Conservation (phyloP, 30 jellyfish, hydroid and myxozoan genomes). For the Turritopsis dohrnii region DNA sequence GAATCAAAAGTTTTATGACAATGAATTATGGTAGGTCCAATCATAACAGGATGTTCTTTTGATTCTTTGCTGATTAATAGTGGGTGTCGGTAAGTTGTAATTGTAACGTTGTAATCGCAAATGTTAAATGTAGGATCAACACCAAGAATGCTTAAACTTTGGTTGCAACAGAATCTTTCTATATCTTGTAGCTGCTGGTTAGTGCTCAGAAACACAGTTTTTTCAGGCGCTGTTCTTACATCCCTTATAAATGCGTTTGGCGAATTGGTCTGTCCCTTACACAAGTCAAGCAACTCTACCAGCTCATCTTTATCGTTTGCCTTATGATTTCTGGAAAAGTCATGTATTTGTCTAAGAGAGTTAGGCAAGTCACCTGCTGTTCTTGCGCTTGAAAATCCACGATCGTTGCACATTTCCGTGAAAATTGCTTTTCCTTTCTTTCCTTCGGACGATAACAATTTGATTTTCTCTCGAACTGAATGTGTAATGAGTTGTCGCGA, state of each 20-base stretch:
- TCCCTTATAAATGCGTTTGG: slow-evolving; percentile 40
- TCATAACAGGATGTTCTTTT: slow-evolving; percentile 27
- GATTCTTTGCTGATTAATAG: not conserved
- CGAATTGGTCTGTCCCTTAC: slow-evolving; percentile 2
- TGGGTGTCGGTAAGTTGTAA: slow-evolving; percentile 44
- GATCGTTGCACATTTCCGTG: not conserved
- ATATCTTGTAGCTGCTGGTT: slow-evolving; percentile 38
- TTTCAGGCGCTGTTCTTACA: slow-evolving; percentile 50
- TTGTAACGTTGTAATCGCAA: slow-evolving; percentile 39
- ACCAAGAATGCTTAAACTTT: slow-evolving; percentile 22
- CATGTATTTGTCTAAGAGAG: slow-evolving; percentile 25
- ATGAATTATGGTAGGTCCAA: slow-evolving; percentile 46
- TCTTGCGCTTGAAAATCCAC: slow-evolving; percentile 43
- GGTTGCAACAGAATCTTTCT: slow-evolving; percentile 13
- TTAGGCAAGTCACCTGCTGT: slow-evolving; percentile 29
- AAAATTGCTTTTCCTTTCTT: slow-evolving; percentile 31
- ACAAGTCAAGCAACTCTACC: slow-evolving; percentile 22
- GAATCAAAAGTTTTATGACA: slow-evolving; percentile 41
- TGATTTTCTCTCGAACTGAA: too few species aligned
- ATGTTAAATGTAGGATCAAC: slow-evolving; percentile 48
- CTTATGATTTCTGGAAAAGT: slow-evolving; percentile 16
- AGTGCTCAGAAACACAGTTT: slow-evolving; percentile 18
- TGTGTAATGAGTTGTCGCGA: too few species aligned
- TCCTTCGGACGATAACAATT: too few species aligned
- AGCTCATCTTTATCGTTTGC: slow-evolving; percentile 21